A percentile compares a stretch with the other conserved stretches of the same genome.
These are phyloP conservation scores for Drosophila fungiperda DNA, from an alignment of 2,888 invertebrate genomes.

Conservation along the genomic window DNA sequence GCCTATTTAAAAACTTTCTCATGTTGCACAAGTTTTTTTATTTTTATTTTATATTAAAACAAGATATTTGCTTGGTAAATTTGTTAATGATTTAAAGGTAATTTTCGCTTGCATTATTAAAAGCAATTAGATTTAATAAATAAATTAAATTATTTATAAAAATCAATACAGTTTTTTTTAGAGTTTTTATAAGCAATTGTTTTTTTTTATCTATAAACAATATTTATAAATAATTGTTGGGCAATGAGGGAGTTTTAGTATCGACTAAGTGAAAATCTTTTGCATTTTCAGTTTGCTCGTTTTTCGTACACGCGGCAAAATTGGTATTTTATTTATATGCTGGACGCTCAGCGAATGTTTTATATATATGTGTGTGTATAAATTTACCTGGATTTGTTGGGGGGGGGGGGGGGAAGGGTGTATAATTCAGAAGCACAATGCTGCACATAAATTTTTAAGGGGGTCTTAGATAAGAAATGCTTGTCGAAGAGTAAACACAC, in stretches of 20 bases:
- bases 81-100: neutral
- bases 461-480: constrained; percentile 69
- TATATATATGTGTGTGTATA: constrained; percentile 54
- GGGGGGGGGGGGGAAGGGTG: constrained; percentile 25
- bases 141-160: neutral
- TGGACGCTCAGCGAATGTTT: constrained; percentile 64
- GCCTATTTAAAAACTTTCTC: neutral
- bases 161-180: too few species aligned
- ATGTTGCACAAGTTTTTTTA: too few species aligned
- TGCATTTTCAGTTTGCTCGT: constrained; percentile 18
- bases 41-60: neutral
- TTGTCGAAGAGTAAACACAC: constrained; percentile 50
- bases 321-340: constrained; percentile 69
- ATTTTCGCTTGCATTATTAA: neutral
- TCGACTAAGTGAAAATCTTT: neutral
- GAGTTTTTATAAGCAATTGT: neutral
- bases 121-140: neutral
- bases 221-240: neutral
- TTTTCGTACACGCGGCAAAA: constrained; percentile 53
- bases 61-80: neutral
- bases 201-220: neutral
- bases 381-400: constrained; percentile 63
- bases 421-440: constrained; percentile 57
- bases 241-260: constrained; percentile 1
- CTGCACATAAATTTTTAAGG: constrained; percentile 71